A percentile compares a stretch with the other conserved stretches of the same genome.
These are phyloP conservation scores for Spinibarbus caldwelli DNA, from an alignment of 2,797 vertebrate species.

Conservation along the genomic window DNA sequence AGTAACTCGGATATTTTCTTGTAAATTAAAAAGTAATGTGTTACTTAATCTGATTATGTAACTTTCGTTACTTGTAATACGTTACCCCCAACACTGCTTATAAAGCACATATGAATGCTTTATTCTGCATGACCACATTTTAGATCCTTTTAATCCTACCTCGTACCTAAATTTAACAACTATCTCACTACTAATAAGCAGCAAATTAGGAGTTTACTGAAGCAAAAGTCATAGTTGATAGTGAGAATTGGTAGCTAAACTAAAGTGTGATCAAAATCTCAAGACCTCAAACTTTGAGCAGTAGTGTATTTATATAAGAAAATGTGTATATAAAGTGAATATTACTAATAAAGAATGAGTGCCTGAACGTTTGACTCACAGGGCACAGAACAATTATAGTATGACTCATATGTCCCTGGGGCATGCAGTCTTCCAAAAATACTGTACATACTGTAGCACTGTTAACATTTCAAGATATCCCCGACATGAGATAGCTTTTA, in stretches of 20 bases:
- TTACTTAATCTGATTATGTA: no score
- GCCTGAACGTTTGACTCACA: background rate
- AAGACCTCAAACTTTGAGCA: background rate
- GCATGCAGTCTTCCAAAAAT: background rate
- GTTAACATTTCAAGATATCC: background rate
- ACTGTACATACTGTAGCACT: background rate
- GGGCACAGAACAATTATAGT: background rate
- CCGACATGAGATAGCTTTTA: background rate
- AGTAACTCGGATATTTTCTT: no score
- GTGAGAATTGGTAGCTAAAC: background rate
- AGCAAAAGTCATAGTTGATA: background rate
- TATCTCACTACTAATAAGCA: background rate
- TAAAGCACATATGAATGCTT: no score
- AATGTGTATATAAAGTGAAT: background rate
- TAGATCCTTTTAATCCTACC: no score
- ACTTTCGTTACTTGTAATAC: no score
- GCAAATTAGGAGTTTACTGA: background rate
- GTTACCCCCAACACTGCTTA: no score
- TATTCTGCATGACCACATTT: background rate
- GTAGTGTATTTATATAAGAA: background rate
- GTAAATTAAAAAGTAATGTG: no score
- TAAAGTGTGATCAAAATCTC: background rate
- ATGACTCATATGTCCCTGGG: constrained; percentile 4
- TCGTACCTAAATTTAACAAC: no score
- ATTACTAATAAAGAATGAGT: background rate